Percentiles rank a stretch among this genome's conserved stretches.
phyloP scores from a whole-genome alignment of 2,797 vertebrate species.

The Enteromius unitaeniatus region DNA sequence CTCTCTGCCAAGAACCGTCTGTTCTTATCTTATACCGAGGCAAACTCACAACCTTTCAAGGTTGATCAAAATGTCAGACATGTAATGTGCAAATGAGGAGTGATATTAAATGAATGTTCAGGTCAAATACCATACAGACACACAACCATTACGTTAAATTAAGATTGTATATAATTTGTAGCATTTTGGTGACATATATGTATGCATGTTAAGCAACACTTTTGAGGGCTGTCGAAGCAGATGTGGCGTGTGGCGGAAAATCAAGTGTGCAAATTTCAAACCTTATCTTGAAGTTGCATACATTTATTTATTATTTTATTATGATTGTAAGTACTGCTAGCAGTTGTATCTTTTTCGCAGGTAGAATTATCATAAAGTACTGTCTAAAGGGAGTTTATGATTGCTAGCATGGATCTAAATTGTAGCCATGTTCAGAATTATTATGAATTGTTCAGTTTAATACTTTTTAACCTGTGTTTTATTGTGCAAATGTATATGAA shows the following conservation, averaged over 20 bases:
- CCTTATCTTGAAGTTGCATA: not conserved
- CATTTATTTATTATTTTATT: not conserved
- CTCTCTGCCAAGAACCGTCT: constrained; percentile 22
- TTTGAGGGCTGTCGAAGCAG: not conserved
- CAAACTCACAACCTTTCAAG: constrained; percentile 32
- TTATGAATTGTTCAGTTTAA: not conserved
- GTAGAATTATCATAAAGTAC: not conserved
- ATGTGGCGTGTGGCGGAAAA: not conserved
- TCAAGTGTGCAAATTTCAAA: not conserved
- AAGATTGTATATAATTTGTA: constrained; percentile 41
- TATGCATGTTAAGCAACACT: constrained; percentile 21
- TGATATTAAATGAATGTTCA: constrained; percentile 37
- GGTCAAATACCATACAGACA: constrained; percentile 37
- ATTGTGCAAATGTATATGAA: not conserved
- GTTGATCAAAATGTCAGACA: constrained; percentile 46
- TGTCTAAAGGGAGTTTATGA: not conserved
- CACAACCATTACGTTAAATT: constrained; percentile 13
- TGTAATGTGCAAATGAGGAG: constrained; percentile 35
- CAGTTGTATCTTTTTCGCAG: not conserved
- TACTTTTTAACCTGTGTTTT: not conserved
- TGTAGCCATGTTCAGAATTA: not conserved
- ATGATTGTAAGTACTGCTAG: not conserved
- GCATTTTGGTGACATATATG: constrained; percentile 1
- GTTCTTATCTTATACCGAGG: constrained; percentile 44
- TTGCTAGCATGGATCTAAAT: not conserved